Evolutionary conservation across 2,113 vertebrate species (phyloP).

Genomic region (Mormyrus iriodes): DNA sequence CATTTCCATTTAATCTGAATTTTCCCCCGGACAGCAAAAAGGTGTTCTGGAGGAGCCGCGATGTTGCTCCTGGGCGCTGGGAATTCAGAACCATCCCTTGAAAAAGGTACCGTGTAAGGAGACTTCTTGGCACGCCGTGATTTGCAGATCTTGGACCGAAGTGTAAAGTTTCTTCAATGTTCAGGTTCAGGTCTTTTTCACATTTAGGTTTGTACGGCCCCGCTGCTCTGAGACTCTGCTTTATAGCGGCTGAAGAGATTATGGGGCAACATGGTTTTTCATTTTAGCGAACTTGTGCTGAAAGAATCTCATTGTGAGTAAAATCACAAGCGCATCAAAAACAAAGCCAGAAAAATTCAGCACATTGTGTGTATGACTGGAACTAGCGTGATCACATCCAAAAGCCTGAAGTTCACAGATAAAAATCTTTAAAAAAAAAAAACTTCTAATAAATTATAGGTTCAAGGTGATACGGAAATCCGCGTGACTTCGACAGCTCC

Average conservation of each 20-base stretch:
- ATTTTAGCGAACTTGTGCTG: conserved; percentile 51
- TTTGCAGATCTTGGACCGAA: conserved; percentile 33
- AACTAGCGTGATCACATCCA: not conserved
- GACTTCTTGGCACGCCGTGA: conserved; percentile 37
- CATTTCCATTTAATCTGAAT: conserved; percentile 81
- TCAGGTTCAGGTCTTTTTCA: conserved; percentile 5
- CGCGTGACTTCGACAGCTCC: conserved; percentile 1
- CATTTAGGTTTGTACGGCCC: conserved; percentile 37
- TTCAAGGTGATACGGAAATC: conserved; percentile 7
- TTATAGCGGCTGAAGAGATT: conserved; percentile 49
- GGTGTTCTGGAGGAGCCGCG: conserved; percentile 72
- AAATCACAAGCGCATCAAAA: not conserved
- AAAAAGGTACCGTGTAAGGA: conserved; percentile 58
- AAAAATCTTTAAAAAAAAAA: not conserved
- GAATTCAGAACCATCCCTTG: conserved; percentile 87
- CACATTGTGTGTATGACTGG: not conserved
- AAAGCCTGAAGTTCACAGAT: not conserved
- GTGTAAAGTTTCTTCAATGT: conserved; percentile 32
- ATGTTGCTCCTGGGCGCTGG: conserved; percentile 78
- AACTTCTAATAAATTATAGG: conserved; percentile 8
- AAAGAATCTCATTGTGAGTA: conserved; percentile 55
- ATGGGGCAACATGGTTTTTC: conserved; percentile 68
- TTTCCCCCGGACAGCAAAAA: conserved; percentile 62
- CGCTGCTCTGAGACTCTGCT: conserved; percentile 22
- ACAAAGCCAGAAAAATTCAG: not conserved